Evolutionary conservation across 2,113 vertebrate genomes (phyloP).

Genomic region (Perca flavescens): DNA sequence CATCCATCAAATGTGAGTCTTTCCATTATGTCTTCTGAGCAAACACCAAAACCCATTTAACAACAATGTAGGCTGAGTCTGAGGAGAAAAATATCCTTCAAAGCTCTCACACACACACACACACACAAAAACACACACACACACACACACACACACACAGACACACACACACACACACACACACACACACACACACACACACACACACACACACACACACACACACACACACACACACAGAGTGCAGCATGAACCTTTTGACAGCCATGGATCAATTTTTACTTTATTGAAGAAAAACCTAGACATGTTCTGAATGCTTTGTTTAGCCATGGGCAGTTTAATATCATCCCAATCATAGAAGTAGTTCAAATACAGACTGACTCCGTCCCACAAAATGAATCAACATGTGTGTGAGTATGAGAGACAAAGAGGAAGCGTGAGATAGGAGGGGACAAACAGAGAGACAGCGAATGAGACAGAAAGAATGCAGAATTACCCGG

Average conservation of each 20-base stretch:
- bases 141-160: background rate
- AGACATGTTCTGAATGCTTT: constrained; percentile 22
- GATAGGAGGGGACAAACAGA: constrained; percentile 38
- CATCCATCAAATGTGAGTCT: constrained; percentile 56
- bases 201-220: background rate
- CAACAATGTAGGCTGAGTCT: constrained; percentile 11
- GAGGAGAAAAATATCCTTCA: constrained; percentile 3
- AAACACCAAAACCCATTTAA: constrained; percentile 48
- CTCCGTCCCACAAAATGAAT: constrained; percentile 37
- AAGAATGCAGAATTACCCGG: constrained; percentile 49
- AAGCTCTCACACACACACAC: background rate
- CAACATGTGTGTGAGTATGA: constrained; percentile 6
- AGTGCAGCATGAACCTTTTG: constrained; percentile 19
- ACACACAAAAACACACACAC: background rate
- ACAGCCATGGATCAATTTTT: constrained; percentile 34
- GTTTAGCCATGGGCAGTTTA: constrained; percentile 47
- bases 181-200: background rate
- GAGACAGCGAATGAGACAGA: constrained; percentile 45
- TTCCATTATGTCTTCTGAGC: constrained; percentile 55
- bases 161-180: background rate
- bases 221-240: background rate
- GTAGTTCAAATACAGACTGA: constrained; percentile 36
- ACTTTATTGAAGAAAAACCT: constrained; percentile 51
- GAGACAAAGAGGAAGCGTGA: constrained; percentile 25
- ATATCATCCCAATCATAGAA: constrained; percentile 29